phyloP scores from a whole-genome alignment of 92 coral and sea anemone genomes.

The Siderastrea radians region DNA sequence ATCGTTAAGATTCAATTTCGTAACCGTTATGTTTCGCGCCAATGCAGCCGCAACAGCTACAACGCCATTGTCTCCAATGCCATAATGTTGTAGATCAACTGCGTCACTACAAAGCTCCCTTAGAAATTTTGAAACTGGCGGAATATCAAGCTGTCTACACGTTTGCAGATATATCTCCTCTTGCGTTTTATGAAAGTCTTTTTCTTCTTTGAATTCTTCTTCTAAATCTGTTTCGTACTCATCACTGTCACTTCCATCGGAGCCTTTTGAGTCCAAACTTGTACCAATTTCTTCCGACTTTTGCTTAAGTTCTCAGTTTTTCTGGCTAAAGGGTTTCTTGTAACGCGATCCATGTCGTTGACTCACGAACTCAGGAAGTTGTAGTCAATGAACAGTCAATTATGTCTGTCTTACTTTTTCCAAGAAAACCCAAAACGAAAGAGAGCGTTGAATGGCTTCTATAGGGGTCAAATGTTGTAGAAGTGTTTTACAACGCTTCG shows the following conservation, averaged over 20 bases:
- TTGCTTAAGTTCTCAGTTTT: too few relatives aligned
- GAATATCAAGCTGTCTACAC: constrained; percentile 32
- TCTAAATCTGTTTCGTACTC: constrained; percentile 77
- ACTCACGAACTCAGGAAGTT: too few relatives aligned
- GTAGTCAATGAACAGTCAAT: too few relatives aligned
- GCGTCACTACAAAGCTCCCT: constrained; percentile 46
- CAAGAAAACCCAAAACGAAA: too few relatives aligned
- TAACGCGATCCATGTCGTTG: too few relatives aligned
- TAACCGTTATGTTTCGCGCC: constrained; percentile 60
- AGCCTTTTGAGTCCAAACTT: too few relatives aligned
- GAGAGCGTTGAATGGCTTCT: too few relatives aligned
- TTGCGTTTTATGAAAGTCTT: constrained; percentile 36
- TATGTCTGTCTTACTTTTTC: too few relatives aligned
- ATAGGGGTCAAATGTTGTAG: too few relatives aligned
- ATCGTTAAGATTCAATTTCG: constrained; percentile 60
- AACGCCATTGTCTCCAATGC: constrained; percentile 64
- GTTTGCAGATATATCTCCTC: constrained; percentile 54
- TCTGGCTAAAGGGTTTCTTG: too few relatives aligned
- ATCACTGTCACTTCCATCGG: constrained; percentile 36
- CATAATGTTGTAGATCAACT: constrained; percentile 69
- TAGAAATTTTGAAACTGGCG: constrained; percentile 61
- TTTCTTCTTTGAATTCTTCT: constrained; percentile 24
- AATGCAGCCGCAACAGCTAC: constrained; percentile 64
- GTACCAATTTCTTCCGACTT: too few relatives aligned
- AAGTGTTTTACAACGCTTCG: too few relatives aligned